Base-by-base conservation (phyloP, 2,797 vertebrate genomes). In the Chrosomus eos region DNA sequence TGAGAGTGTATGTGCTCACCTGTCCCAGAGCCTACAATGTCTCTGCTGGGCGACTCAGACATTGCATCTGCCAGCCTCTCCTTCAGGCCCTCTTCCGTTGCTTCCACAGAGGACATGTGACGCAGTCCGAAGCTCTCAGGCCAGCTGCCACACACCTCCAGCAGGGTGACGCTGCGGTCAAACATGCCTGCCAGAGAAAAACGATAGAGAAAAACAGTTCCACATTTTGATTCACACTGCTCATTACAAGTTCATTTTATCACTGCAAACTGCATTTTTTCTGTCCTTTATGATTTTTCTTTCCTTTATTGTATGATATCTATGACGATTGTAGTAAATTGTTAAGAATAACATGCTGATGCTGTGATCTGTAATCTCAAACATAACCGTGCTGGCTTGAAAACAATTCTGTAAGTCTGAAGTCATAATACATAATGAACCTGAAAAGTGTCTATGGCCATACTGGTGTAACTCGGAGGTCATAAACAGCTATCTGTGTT, bases 91-190 rank as follows among this genome's bases (percentile, higher is more conserved):
- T 99, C 98, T 70, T 99, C 98, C 0, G 95, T 95, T 91, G 94
- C 94, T 84, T 99, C 98, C 60, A 96, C 92, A 31, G 97, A 98
- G 43, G 96, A 94, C 90, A 97, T 92, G 91, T 99, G 98, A 19
- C 97, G 95, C 43, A 99, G 94, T 8, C 97, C 96, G 0, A 98
- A 99, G 93, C 95, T 99, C 92, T 99, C 98, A 0, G 98, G 98
- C 98, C 98, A 99, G 93, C 98, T 99, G 85, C 98, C 98, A 0
- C 97, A 99, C 78, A 99, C 97, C 91, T 99, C 98, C 91, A 99
- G 95, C 90, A 99, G 93, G 77, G 98, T 99, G 91, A 99, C 96
- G 0, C 97, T 97, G 78, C 97, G 95, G 90, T 99, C 98, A 86
- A 98, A 99, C n/a, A 95, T 91, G 90, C 98, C 97, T 99, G 92